A percentile compares a stretch with the other conserved stretches of the same genome.
Conservation (phyloP, 2,888 invertebrate genomes). For the Catocala nupta region DNA sequence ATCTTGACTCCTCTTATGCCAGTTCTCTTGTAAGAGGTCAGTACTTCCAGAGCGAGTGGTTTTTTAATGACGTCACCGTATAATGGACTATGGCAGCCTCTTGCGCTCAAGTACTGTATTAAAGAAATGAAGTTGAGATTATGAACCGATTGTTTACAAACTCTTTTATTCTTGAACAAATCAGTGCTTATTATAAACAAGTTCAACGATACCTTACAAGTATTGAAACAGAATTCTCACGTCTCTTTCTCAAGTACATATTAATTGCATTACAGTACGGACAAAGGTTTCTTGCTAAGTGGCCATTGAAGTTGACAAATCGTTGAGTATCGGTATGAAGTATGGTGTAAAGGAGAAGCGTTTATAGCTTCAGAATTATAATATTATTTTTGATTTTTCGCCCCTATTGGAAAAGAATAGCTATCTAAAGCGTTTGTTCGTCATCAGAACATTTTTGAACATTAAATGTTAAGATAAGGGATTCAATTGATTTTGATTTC, state of each 20-base stretch:
- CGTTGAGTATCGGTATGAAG: constrained; percentile 34
- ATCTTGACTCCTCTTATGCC: too few species aligned
- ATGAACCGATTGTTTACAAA: not conserved
- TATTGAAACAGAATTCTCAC: constrained; percentile 31
- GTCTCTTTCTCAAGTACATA: constrained; percentile 33
- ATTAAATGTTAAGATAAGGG: too few species aligned
- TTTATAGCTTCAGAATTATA: not conserved
- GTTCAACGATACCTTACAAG: not conserved
- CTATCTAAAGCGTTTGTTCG: too few species aligned
- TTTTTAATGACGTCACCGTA: too few species aligned
- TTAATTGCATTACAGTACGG: constrained; percentile 37
- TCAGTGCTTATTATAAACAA: not conserved
- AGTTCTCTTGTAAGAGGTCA: too few species aligned
- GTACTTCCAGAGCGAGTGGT: too few species aligned
- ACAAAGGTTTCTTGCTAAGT: constrained; percentile 38
- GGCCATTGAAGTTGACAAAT: constrained; percentile 50
- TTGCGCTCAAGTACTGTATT: too few species aligned
- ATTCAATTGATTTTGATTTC: too few species aligned
- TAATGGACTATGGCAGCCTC: too few species aligned
- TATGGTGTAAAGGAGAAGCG: constrained; percentile 34
- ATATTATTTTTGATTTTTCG: not conserved
- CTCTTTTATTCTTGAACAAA: not conserved
- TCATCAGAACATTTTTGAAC: too few species aligned
- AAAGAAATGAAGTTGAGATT: too few species aligned
- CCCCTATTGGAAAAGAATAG: too few species aligned